A percentile compares a stretch with the other conserved stretches of the same genome.
Evolutionary conservation across 1,140 invertebrate genomes (phyloP).

Genomic region (Polypedilum vanderplanki): DNA sequence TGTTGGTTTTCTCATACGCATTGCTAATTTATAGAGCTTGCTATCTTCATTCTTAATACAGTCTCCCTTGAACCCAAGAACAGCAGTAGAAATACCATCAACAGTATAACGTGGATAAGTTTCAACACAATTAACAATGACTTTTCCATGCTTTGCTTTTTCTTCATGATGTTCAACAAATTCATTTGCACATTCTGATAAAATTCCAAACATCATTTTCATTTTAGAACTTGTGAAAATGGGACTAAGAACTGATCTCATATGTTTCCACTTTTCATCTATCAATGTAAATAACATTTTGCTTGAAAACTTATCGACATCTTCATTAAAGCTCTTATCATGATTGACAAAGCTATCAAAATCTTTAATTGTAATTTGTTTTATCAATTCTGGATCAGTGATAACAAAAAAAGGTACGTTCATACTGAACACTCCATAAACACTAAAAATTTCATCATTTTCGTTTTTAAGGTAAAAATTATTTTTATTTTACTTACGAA

Average conservation of each 20-base stretch:
- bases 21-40: not conserved
- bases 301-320: conserved; percentile 37
- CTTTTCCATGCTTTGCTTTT: conserved; percentile 2
- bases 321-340: conserved; percentile 32
- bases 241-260: conserved; percentile 40
- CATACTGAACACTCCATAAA: conserved; percentile 41
- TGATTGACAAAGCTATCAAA: conserved; percentile 45
- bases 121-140: conserved; percentile 42
- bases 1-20: conserved; percentile 42
- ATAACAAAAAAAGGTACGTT: conserved; percentile 38
- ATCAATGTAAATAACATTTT: conserved; percentile 38
- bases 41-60: not conserved
- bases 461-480: not conserved
- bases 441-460: conserved; percentile 33
- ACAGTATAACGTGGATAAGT: conserved; percentile 21
- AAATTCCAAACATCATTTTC: conserved; percentile 39
- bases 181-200: conserved; percentile 30
- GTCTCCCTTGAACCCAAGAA: not conserved
- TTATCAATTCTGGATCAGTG: conserved; percentile 41
- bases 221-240: conserved; percentile 45
- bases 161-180: conserved; percentile 29
- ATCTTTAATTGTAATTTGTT: conserved; percentile 43
- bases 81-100: not conserved
- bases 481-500: not conserved
- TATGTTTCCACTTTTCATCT: conserved; percentile 41